phyloP scores from a whole-genome alignment of 2,113 vertebrate species.

The Ahaetulla prasina region DNA sequence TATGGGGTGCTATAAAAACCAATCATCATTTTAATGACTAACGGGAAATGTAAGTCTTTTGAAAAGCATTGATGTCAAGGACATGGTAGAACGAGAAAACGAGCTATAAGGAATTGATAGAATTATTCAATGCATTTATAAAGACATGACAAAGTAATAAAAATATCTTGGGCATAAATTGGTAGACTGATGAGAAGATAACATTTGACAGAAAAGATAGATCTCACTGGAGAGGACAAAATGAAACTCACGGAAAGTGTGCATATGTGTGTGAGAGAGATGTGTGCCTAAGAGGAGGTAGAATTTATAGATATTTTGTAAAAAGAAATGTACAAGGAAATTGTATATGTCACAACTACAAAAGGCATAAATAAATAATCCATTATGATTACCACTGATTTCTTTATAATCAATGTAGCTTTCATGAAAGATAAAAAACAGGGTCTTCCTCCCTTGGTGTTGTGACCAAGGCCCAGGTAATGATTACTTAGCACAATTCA shows the following conservation, averaged over 20 bases:
- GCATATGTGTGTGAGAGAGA: background rate
- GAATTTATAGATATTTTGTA: background rate
- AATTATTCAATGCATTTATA: background rate
- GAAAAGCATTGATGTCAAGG: background rate
- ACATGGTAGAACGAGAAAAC: background rate
- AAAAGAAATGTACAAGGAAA: background rate
- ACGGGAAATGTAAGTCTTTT: background rate
- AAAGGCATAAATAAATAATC: background rate
- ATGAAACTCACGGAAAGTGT: background rate
- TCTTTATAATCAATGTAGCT: background rate
- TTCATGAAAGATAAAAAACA: background rate
- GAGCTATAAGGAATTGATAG: background rate
- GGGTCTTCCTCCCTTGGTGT: background rate
- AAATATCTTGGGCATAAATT: background rate
- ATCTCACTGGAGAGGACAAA: background rate
- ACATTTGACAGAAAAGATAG: background rate
- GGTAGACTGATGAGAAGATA: background rate
- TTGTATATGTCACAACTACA: background rate
- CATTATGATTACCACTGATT: background rate
- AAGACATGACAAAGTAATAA: background rate
- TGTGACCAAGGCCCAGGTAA: too few species aligned
- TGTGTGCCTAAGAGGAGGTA: background rate
- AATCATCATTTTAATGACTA: background rate
- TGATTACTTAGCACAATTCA: too few species aligned
- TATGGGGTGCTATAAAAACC: background rate